Conservation (phyloP, 2,113 vertebrate genomes). For the Diadophis punctatus region DNA sequence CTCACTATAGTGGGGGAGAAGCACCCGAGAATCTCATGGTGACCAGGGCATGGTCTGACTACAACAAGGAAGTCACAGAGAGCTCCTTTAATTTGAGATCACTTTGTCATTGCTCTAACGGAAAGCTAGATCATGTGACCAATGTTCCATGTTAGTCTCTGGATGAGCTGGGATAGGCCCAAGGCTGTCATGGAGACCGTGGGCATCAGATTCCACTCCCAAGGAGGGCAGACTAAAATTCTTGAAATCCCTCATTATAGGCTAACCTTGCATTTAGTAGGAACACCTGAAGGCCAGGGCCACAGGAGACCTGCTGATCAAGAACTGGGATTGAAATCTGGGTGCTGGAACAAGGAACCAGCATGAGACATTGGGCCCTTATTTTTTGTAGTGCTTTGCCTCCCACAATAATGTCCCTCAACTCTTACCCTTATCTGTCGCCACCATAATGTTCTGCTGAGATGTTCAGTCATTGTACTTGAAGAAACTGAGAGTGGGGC, state of each 20-base stretch:
- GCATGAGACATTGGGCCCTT: slow-evolving; percentile 13
- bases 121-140: background rate
- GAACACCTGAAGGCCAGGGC: background rate
- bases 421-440: background rate
- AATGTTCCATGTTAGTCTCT: background rate
- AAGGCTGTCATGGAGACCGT: background rate
- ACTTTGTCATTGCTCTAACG: background rate
- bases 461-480: background rate
- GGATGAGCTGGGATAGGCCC: background rate
- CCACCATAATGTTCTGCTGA: background rate
- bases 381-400: background rate
- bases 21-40: background rate
- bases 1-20: background rate
- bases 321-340: background rate
- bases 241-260: background rate
- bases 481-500: background rate
- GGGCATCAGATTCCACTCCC: background rate
- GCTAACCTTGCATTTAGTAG: background rate
- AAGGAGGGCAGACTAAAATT: background rate
- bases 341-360: background rate
- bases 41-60: background rate
- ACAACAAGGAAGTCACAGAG: background rate
- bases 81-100: background rate
- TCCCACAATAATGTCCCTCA: background rate
- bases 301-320: background rate